Percentiles rank a stretch among this genome's conserved stretches.
phyloP scores from a whole-genome alignment of 2,888 invertebrate species.

The Perdita meconis region DNA sequence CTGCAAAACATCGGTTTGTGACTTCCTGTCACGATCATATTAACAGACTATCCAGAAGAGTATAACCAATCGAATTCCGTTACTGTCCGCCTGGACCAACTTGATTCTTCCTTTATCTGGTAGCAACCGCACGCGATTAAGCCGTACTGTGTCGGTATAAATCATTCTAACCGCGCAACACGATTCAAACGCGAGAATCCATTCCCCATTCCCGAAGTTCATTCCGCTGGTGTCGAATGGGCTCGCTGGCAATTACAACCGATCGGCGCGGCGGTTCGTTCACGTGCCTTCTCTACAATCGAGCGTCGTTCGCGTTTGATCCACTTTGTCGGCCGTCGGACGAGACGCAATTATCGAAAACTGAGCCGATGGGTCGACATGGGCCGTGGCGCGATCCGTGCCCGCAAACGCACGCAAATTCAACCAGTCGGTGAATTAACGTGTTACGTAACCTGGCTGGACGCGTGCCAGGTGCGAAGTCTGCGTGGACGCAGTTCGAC shows the following conservation, averaged over 20 bases:
- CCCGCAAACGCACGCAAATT: constrained; percentile 63
- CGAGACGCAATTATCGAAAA: constrained; percentile 42
- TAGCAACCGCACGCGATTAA: no score
- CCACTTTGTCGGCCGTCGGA: constrained; percentile 24
- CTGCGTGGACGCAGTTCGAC: constrained; percentile 48
- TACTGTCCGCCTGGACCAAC: no score
- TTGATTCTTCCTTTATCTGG: no score
- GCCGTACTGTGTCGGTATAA: background rate
- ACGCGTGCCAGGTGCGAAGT: constrained; percentile 63
- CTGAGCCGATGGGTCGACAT: constrained; percentile 20
- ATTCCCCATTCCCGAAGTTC: background rate
- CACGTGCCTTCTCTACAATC: constrained; percentile 9
- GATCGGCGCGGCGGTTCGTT: background rate
- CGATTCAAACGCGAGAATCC: constrained; percentile 6
- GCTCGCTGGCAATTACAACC: constrained; percentile 14
- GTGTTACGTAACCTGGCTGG: constrained; percentile 65
- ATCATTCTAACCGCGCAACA: background rate
- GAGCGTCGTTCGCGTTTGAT: constrained; percentile 15
- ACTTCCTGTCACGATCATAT: no score
- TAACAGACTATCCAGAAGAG: no score
- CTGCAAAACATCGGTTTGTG: no score
- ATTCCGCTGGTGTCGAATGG: background rate
- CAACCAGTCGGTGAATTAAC: constrained; percentile 62
- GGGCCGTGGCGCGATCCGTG: constrained; percentile 26
- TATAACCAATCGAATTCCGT: no score